These are phyloP conservation scores for Micrasema longulum DNA, from an alignment of 1,140 invertebrate species.

Conservation along the genomic window DNA sequence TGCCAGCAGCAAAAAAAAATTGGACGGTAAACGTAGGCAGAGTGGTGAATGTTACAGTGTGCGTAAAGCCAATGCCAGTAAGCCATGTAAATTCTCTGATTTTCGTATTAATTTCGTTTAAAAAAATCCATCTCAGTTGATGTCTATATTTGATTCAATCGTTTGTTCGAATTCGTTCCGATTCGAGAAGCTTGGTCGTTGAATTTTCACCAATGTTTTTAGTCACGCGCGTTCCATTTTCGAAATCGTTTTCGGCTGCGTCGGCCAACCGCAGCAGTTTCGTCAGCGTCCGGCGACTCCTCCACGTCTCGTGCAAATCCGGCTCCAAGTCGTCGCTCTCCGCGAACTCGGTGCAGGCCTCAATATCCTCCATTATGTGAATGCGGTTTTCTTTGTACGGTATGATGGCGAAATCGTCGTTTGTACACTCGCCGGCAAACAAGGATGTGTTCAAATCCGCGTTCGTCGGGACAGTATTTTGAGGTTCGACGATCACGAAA, in stretches of 20 bases:
- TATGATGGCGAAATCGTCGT: slow-evolving; percentile 48
- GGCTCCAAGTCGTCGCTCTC: slow-evolving; percentile 40
- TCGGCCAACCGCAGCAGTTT: not conserved
- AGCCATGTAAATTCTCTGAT: too few species aligned
- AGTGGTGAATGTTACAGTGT: too few species aligned
- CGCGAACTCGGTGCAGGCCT: slow-evolving; percentile 50
- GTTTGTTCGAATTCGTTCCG: slow-evolving; percentile 38
- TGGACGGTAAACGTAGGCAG: too few species aligned
- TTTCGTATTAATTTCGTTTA: too few species aligned
- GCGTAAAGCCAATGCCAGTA: too few species aligned
- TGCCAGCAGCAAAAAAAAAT: too few species aligned
- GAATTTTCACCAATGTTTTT: slow-evolving; percentile 32
- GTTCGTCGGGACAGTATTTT: not conserved
- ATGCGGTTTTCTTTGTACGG: slow-evolving; percentile 51
- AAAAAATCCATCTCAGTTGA: too few species aligned
- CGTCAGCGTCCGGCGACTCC: slow-evolving; percentile 30
- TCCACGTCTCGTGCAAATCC: slow-evolving; percentile 47
- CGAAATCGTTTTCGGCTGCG: not conserved
- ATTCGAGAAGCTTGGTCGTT: slow-evolving; percentile 30
- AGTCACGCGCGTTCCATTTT: not conserved
- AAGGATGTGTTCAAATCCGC: slow-evolving; percentile 23
- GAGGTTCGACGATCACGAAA: slow-evolving; percentile 8
- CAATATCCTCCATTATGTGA: slow-evolving; percentile 48
- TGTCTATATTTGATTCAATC: slow-evolving; percentile 1
- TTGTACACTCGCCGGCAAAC: slow-evolving; percentile 43